Evolutionary conservation across 2,888 invertebrate species (phyloP).

Genomic region (Patella caerulea): DNA sequence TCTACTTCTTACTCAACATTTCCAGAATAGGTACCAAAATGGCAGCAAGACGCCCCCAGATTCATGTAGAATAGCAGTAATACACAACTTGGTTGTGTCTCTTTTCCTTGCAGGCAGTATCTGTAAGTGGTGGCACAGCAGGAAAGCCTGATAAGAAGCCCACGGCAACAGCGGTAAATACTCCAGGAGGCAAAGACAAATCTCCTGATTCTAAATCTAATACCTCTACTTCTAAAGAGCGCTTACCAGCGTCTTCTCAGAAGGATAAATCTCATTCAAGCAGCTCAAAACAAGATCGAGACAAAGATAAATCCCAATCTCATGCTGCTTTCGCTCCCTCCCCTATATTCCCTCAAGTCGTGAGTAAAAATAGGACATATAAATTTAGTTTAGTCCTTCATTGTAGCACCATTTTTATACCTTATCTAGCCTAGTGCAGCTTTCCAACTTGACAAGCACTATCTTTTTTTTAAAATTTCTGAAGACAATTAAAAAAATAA

Average conservation of each 20-base stretch:
- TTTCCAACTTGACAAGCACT: no score
- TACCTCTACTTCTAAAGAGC: neutral
- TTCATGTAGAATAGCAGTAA: slow-evolving; percentile 1
- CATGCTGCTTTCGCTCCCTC: neutral
- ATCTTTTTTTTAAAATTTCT: no score
- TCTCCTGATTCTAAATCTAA: slow-evolving; percentile 9
- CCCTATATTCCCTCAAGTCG: neutral
- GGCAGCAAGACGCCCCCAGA: neutral
- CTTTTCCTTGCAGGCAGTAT: no score
- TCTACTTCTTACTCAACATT: no score
- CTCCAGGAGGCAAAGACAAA: slow-evolving; percentile 25
- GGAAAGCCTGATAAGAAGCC: slow-evolving; percentile 59
- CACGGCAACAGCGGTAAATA: slow-evolving; percentile 61
- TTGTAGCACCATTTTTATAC: no score
- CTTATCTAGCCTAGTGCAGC: no score
- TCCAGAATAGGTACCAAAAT: no score
- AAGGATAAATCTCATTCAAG: neutral
- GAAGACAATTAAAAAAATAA: no score
- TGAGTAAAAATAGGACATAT: neutral
- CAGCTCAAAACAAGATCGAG: no score
- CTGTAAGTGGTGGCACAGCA: slow-evolving; percentile 23
- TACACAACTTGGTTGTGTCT: neutral
- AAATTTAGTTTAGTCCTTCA: no score
- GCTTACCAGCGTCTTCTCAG: neutral
- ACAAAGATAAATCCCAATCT: neutral